A percentile compares a stretch with the other conserved stretches of the same genome.
These are phyloP conservation scores for Panonychus citri DNA, from an alignment of 1,140 invertebrate species.

Conservation along the genomic window DNA sequence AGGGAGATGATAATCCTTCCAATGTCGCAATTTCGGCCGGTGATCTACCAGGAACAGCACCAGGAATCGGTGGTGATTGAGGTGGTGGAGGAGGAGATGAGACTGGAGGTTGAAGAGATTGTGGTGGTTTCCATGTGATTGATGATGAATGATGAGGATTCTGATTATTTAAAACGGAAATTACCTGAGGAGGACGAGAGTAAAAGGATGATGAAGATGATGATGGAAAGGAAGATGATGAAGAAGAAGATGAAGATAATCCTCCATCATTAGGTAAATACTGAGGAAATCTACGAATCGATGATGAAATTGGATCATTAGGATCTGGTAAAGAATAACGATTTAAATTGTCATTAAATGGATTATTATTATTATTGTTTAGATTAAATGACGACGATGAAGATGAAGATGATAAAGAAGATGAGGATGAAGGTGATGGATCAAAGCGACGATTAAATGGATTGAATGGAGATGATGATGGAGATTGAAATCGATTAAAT, in stretches of 20 bases:
- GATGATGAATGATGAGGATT: background rate
- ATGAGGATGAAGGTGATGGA: too few relatives aligned
- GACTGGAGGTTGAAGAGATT: constrained; percentile 4
- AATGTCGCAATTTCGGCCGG: background rate
- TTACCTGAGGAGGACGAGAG: constrained; percentile 6
- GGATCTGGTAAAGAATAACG: too few relatives aligned
- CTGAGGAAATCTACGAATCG: background rate
- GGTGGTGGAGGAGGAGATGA: too few relatives aligned
- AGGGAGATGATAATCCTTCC: background rate
- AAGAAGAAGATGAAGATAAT: too few relatives aligned
- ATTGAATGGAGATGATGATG: too few relatives aligned
- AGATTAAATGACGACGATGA: too few relatives aligned
- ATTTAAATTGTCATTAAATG: too few relatives aligned
- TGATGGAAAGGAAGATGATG: background rate
- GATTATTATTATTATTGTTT: too few relatives aligned
- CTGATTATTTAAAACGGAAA: constrained; percentile 5
- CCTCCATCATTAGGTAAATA: background rate
- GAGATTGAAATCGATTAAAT: too few relatives aligned
- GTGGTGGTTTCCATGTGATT: constrained; percentile 10
- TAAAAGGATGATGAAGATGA: background rate
- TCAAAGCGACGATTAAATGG: too few relatives aligned
- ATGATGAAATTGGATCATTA: background rate
- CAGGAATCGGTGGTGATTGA: background rate
- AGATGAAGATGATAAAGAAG: too few relatives aligned
- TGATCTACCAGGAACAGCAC: background rate